Evolutionary conservation across 2,797 vertebrate species (phyloP).

Genomic region (Onychomys torridus): DNA sequence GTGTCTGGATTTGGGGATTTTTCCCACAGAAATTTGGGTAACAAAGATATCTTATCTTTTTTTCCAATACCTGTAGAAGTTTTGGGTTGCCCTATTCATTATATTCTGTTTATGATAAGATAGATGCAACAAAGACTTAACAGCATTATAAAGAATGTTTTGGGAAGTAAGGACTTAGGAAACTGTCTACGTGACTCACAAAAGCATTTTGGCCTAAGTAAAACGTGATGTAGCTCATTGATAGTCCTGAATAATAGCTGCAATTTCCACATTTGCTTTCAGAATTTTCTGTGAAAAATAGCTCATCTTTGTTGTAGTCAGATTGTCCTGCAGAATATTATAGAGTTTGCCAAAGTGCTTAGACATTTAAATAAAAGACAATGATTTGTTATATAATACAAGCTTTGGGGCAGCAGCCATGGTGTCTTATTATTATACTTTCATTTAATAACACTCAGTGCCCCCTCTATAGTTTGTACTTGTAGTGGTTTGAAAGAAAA

Average conservation of each 20-base stretch:
- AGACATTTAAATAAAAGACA: slow-evolving; percentile 43
- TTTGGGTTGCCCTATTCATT: background rate
- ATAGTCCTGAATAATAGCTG: slow-evolving; percentile 54
- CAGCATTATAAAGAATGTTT: background rate
- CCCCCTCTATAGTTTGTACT: background rate
- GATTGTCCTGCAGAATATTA: slow-evolving; percentile 1
- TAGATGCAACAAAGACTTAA: background rate
- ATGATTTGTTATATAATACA: background rate
- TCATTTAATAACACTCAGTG: background rate
- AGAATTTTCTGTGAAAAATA: slow-evolving; percentile 58
- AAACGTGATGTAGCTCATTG: slow-evolving; percentile 26
- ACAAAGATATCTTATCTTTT: slow-evolving; percentile 5
- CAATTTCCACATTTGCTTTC: slow-evolving; percentile 62
- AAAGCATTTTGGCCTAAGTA: slow-evolving; percentile 20
- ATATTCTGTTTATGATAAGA: slow-evolving; percentile 2
- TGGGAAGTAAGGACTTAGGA: background rate
- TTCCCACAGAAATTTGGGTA: background rate
- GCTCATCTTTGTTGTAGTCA: slow-evolving; percentile 9
- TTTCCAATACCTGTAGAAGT: background rate
- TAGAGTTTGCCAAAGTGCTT: background rate
- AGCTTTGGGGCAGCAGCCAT: background rate
- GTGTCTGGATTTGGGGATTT: slow-evolving; percentile 27
- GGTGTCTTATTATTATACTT: background rate
- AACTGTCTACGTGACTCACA: background rate
- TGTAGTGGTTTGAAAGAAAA: background rate